These are phyloP conservation scores for Falco berigora DNA, from an alignment of 2,797 vertebrate genomes.

Conservation along the genomic window DNA sequence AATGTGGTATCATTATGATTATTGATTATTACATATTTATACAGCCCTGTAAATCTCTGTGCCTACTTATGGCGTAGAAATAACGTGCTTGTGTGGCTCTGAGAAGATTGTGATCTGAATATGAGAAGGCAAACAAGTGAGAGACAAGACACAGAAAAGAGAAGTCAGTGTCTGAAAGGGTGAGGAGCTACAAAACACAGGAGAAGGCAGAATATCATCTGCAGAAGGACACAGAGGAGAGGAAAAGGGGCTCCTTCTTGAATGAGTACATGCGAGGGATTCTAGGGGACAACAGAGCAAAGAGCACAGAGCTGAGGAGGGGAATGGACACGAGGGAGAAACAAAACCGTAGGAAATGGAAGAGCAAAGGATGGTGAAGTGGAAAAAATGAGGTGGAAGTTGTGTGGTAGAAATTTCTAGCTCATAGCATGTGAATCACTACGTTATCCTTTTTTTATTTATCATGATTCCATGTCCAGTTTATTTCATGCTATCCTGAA, in stretches of 20 bases:
- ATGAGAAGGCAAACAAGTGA: not conserved
- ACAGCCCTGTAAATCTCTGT: not conserved
- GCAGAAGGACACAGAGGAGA: not conserved
- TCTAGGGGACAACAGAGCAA: not conserved
- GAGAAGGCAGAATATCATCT: not conserved
- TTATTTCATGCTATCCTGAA: not conserved
- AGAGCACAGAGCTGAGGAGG: not conserved
- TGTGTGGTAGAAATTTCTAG: not conserved
- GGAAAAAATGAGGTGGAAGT: not conserved
- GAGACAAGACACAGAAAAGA: not conserved
- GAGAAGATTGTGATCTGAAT: not conserved
- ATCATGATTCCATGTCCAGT: not conserved
- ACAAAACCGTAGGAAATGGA: not conserved
- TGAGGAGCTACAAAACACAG: not conserved
- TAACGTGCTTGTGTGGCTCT: not conserved
- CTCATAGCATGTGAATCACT: accelerated
- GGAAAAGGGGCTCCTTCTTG: not conserved
- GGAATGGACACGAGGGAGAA: not conserved
- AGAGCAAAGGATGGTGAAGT: not conserved
- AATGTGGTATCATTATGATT: constrained; percentile 13
- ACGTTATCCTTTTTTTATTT: not conserved
- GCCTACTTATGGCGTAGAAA: not conserved
- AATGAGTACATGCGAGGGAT: not conserved
- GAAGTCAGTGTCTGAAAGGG: not conserved
- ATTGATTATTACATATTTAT: constrained; percentile 47